Evolutionary conservation across 1,140 invertebrate genomes (phyloP).

Genomic region (Musca vetustissima): DNA sequence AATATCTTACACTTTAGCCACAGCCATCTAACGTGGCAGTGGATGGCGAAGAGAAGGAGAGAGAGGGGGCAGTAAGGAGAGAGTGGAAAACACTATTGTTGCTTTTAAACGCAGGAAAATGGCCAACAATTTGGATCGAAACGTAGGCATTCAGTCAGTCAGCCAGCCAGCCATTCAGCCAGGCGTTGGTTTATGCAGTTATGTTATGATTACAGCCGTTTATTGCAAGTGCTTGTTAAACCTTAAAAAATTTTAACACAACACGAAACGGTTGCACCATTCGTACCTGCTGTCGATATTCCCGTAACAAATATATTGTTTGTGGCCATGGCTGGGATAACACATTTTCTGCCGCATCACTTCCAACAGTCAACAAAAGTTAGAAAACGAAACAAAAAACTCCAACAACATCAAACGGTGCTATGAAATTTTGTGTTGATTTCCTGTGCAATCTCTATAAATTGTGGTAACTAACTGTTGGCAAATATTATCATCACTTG

Average conservation of each 20-base stretch:
- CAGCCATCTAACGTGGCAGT: not conserved
- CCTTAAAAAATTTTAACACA: conserved; percentile 20
- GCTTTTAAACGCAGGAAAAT: too few species aligned
- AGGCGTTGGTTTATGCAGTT: conserved; percentile 22
- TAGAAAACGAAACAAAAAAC: too few species aligned
- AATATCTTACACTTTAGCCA: conserved; percentile 20
- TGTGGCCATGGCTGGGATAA: not conserved
- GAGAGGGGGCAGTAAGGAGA: too few species aligned
- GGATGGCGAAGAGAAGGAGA: too few species aligned
- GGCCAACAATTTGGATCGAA: too few species aligned
- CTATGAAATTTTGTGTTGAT: conserved; percentile 9
- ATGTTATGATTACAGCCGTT: conserved; percentile 19
- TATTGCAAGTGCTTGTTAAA: conserved; percentile 18
- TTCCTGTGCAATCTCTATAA: conserved; percentile 18
- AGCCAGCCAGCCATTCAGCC: not conserved
- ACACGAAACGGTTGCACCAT: conserved; percentile 16
- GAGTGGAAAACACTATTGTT: too few species aligned
- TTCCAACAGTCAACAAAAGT: too few species aligned
- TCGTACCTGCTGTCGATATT: conserved; percentile 10
- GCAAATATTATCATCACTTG: conserved; percentile 17
- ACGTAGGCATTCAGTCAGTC: too few species aligned
- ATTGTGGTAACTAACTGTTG: conserved; percentile 16
- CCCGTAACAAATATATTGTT: conserved; percentile 1
- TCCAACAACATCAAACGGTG: too few species aligned
- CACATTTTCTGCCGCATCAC: too few species aligned